Percentiles rank a stretch among this genome's conserved stretches.
phyloP scores from a whole-genome alignment of 2,888 invertebrate species.

The Pterobdella sp. region DNA sequence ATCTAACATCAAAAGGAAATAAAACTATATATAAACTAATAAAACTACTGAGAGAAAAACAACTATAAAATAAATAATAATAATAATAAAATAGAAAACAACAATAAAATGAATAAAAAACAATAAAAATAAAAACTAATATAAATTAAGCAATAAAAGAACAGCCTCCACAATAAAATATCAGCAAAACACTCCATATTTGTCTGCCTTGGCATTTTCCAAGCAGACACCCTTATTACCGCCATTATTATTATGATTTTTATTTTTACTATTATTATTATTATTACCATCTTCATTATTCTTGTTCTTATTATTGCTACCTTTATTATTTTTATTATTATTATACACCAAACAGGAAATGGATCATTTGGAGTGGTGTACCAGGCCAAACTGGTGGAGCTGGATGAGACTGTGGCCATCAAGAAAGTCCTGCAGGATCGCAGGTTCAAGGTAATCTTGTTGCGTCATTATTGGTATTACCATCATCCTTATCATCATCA shows the following conservation, averaged over 20 bases:
- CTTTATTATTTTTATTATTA: not conserved
- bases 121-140: no score
- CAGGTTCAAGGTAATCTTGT: slow-evolving; percentile 81
- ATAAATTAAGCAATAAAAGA: no score
- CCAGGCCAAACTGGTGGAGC: slow-evolving; percentile 93
- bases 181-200: no score
- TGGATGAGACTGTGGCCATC: slow-evolving; percentile 93
- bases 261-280: not conserved
- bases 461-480: not conserved
- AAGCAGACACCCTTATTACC: not conserved
- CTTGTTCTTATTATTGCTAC: not conserved
- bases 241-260: not conserved
- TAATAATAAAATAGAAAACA: no score
- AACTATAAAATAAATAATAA: no score
- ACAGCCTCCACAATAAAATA: no score
- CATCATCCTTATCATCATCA: no score
- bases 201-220: no score
- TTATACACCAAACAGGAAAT: slow-evolving; percentile 62
- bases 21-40: no score
- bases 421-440: slow-evolving; percentile 99
- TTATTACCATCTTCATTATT: slow-evolving; percentile 5
- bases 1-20: no score
- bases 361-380: slow-evolving; percentile 99
- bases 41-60: no score
- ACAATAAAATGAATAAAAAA: no score